These are phyloP conservation scores for Amphipoea oculea DNA, from an alignment of 2,888 invertebrate genomes.

Conservation along the genomic window DNA sequence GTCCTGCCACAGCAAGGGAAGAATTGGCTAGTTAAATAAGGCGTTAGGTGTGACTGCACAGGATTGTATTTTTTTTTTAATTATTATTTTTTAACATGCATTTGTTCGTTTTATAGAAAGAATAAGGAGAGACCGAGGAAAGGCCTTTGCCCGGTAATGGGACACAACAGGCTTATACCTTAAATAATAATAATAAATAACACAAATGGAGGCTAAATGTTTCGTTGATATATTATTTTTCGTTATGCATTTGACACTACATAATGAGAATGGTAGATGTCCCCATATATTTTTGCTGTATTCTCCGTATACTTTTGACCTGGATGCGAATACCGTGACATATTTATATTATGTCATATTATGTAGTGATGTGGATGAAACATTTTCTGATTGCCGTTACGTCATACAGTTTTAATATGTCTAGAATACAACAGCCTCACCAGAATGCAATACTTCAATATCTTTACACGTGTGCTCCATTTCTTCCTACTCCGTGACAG, in stretches of 20 bases:
- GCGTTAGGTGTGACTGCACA: too few species aligned
- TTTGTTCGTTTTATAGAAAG: not conserved
- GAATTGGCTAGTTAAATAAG: too few species aligned
- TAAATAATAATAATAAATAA: not conserved
- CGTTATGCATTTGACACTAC: not conserved
- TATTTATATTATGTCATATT: not conserved
- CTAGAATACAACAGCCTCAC: not conserved
- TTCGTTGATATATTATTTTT: not conserved
- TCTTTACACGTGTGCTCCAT: constrained; percentile 24
- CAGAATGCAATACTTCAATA: not conserved
- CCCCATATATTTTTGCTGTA: not conserved
- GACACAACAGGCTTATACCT: not conserved
- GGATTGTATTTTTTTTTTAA: too few species aligned
- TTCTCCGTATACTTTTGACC: not conserved
- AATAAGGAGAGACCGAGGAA: not conserved
- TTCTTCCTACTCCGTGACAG: constrained; percentile 17
- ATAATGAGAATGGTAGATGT: not conserved
- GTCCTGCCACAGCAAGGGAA: too few species aligned
- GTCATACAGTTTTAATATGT: not conserved
- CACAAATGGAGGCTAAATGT: not conserved
- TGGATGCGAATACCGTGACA: not conserved
- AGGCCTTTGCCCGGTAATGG: not conserved
- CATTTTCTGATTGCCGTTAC: not conserved
- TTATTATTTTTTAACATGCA: too few species aligned
- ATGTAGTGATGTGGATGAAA: not conserved